phyloP scores from a whole-genome alignment of 92 coral and sea anemone genomes.

The Parazoanthus swiftii region DNA sequence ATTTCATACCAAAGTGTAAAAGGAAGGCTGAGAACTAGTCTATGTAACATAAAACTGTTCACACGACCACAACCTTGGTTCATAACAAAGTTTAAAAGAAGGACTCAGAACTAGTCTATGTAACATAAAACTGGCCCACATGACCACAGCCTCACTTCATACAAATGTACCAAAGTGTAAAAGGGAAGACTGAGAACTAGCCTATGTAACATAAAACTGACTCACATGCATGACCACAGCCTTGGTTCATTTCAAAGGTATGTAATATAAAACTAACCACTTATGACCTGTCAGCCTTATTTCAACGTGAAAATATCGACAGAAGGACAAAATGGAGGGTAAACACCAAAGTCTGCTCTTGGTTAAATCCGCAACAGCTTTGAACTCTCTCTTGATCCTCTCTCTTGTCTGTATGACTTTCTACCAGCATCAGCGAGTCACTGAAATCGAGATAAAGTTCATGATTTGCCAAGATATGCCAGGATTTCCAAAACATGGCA shows the following conservation, averaged over 20 bases:
- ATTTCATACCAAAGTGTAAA: background rate
- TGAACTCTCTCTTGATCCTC: background rate
- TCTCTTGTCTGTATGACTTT: background rate
- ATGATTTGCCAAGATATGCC: background rate
- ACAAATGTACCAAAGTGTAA: too few relatives aligned
- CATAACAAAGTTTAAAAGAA: too few relatives aligned
- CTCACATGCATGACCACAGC: background rate
- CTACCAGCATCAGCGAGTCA: constrained; percentile 6
- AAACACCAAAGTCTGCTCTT: background rate
- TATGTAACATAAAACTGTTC: too few relatives aligned
- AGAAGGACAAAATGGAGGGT: background rate
- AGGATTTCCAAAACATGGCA: background rate
- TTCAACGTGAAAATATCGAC: background rate
- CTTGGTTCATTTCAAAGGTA: too few relatives aligned
- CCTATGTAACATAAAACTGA: background rate
- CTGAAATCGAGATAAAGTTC: background rate
- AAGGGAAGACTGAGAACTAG: background rate
- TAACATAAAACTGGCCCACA: too few relatives aligned
- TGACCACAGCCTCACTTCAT: too few relatives aligned
- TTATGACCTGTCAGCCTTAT: background rate
- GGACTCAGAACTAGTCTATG: too few relatives aligned
- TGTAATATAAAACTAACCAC: background rate
- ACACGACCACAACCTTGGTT: too few relatives aligned
- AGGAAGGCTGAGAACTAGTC: background rate
- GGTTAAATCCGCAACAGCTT: constrained; percentile 9